Base-by-base conservation (phyloP, 2,113 vertebrate species). In the Greenwoodochromis staneri region DNA sequence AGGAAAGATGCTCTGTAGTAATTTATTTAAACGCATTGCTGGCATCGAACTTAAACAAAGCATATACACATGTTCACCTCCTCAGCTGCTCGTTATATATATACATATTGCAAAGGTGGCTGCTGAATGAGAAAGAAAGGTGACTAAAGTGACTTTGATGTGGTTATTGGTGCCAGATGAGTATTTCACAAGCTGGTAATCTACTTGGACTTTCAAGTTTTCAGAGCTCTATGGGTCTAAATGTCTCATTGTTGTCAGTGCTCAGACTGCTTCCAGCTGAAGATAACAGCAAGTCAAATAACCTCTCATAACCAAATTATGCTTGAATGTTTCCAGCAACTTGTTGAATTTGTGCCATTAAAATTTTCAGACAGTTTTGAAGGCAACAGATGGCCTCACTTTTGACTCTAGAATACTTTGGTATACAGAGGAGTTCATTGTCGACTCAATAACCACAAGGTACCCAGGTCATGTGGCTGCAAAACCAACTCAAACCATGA, bases 11-110 rank as follows among this genome's bases (percentile, higher is more conserved):
- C 55, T 8, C 24, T 8, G 12, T 57, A 27, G 13, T 29, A 57
- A 57, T 29, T 57, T 0, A 14, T 57, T 16, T 2, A 57, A 57
- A 57, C 3, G 1, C 54, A 13, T 55, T 0, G 2, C 54, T 29
- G 54, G 13, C 55, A 59, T 59, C 14, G 2, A 17, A 16, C 29
- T 61, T 61, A 31, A 59, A 59, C 27, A 9, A 17, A 61, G 57
- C 57, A 19, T 61, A 2, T 31, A 31, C 57, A 61, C 57, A 34
- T 1, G 8, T 1, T 57, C 54, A 8, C 54, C 24, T 27, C 27
- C 8, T 59, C 57, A 59, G 27, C 57, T 59, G 57, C 57, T 31
- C 8, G 0, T 57, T 6, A 59, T 29, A 14, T 29, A 55, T 24
- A 31, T 9, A 59, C 2, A 2, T 29, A 1, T 59, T 3, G 29